These are phyloP conservation scores for Dicrostonyx torquatus DNA, from an alignment of 2,797 vertebrate species.

Conservation along the genomic window DNA sequence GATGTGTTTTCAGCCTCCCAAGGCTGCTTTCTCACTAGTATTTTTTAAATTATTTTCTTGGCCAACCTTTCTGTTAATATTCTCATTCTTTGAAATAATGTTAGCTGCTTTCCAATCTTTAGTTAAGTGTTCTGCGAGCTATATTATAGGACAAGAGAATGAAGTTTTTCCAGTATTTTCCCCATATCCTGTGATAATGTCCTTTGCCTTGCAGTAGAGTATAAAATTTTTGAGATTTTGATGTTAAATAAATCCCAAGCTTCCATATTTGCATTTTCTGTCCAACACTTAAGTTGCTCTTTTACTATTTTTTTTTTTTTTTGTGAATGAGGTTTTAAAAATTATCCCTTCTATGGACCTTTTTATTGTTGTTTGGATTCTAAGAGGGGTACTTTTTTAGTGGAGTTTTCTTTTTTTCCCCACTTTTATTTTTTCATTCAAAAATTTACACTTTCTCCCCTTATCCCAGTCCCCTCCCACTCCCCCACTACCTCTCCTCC, in stretches of 20 bases:
- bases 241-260: constrained; percentile 71
- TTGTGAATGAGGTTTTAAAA: neutral
- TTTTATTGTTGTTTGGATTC: constrained; percentile 16
- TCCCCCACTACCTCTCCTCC: too few species aligned
- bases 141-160: constrained; percentile 59
- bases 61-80: neutral
- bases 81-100: constrained; percentile 12
- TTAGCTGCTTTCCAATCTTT: constrained; percentile 43
- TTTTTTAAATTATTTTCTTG: constrained; percentile 7
- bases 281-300: constrained; percentile 50
- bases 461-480: too few species aligned
- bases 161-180: constrained; percentile 54
- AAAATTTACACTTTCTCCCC: too few species aligned
- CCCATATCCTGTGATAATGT: constrained; percentile 50
- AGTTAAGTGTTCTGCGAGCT: constrained; percentile 46
- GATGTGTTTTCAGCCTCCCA: neutral
- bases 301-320: constrained; percentile 21
- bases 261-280: constrained; percentile 63
- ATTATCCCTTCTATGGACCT: neutral
- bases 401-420: too few species aligned
- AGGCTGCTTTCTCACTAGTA: constrained; percentile 5
- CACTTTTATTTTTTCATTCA: too few species aligned
- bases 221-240: constrained; percentile 66
- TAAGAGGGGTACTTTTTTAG: neutral
- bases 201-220: constrained; percentile 58